Percentiles rank a stretch among this genome's conserved stretches.
These are phyloP conservation scores for Heterocephalus glaber DNA, from an alignment of 2,113 vertebrate species.

Conservation along the genomic window DNA sequence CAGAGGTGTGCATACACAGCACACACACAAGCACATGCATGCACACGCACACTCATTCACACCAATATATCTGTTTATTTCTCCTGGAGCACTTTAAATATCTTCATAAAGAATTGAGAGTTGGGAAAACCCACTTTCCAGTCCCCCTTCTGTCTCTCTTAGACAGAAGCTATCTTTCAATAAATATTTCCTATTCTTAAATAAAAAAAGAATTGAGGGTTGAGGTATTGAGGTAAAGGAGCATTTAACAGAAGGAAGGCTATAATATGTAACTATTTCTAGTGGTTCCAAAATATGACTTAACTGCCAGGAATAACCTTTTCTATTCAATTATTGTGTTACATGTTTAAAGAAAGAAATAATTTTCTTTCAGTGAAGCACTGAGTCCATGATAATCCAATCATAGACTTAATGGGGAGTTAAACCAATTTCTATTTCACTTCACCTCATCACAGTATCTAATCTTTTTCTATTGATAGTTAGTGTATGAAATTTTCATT, in stretches of 20 bases:
- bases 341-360: conserved; percentile 63
- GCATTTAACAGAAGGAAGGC: background rate
- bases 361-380: conserved; percentile 64
- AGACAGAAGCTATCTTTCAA: no score
- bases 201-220: background rate
- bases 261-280: background rate
- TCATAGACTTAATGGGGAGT: conserved; percentile 59
- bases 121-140: no score
- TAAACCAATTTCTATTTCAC: conserved; percentile 68
- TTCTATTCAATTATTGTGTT: conserved; percentile 51
- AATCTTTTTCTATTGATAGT: conserved; percentile 66
- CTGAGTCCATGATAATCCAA: conserved; percentile 55
- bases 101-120: background rate
- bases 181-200: no score
- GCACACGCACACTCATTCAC: background rate
- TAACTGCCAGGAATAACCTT: conserved; percentile 36
- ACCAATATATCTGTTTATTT: background rate
- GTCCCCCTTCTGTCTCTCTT: no score
- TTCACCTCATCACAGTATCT: conserved; percentile 56
- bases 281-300: background rate
- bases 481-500: conserved; percentile 67
- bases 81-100: background rate
- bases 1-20: background rate
- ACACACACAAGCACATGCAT: background rate
- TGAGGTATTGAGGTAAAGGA: background rate